Conservation (phyloP, 2,797 vertebrate species). For the Valencia hispanica region DNA sequence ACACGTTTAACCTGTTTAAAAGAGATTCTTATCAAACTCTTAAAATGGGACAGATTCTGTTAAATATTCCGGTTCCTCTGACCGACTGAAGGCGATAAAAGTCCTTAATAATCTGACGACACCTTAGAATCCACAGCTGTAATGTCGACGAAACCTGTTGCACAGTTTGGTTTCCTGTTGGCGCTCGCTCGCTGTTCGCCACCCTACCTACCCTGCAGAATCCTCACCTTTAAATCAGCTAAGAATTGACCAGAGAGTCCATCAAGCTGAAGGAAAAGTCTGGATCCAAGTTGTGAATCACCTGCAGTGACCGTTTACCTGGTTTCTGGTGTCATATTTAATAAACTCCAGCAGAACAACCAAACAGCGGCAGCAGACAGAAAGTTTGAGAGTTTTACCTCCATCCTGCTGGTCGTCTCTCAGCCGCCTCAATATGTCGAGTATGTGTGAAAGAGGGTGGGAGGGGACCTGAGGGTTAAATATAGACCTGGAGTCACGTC, state of each 20-base stretch:
- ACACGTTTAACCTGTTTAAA: neutral
- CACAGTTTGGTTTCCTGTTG: constrained; percentile 11
- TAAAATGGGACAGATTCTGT: neutral
- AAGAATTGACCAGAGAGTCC: neutral
- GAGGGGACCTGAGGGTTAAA: constrained; percentile 56
- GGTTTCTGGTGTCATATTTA: neutral
- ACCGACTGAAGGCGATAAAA: neutral
- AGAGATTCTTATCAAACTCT: too few relatives aligned
- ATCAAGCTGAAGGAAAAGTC: neutral
- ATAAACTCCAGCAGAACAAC: constrained; percentile 1
- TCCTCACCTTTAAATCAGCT: neutral
- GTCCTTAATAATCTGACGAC: neutral
- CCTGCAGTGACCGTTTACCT: neutral
- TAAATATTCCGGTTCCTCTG: neutral
- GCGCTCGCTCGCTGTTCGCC: neutral
- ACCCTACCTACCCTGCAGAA: neutral
- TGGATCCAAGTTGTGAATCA: neutral
- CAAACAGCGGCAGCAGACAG: constrained; percentile 16
- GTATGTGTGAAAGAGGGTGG: constrained; percentile 44
- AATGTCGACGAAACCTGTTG: neutral
- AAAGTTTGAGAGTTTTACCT: constrained; percentile 56
- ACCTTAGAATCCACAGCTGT: neutral
- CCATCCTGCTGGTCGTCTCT: constrained; percentile 90
- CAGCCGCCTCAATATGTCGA: constrained; percentile 84
- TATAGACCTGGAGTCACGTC: constrained; percentile 58